Conservation (phyloP, 1,140 invertebrate species). For the Brachionus koreanus region DNA sequence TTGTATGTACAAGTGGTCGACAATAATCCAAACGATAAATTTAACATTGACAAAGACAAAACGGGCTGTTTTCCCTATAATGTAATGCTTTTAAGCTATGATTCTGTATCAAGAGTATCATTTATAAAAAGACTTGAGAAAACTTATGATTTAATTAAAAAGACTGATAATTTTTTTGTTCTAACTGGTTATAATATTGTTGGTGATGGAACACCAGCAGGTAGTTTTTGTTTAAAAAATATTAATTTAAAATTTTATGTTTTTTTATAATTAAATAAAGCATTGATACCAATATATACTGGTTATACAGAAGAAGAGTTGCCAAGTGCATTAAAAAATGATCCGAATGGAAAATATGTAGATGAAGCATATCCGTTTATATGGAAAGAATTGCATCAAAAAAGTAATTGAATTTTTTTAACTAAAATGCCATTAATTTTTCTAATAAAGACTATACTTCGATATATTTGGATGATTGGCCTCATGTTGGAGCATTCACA, state of each 20-base stretch:
- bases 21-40: neutral
- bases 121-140: neutral
- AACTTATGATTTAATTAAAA: neutral
- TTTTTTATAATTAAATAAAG: neutral
- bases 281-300: conserved; percentile 70
- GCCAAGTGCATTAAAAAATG: conserved; percentile 72
- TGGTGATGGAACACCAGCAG: conserved; percentile 79
- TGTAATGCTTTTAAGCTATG: conserved; percentile 19
- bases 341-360: conserved; percentile 66
- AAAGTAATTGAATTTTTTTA: neutral
- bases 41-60: neutral
- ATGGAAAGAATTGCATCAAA: conserved; percentile 49
- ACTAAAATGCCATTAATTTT: neutral
- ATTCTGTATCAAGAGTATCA: conserved; percentile 12
- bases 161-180: neutral
- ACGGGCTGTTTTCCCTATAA: neutral
- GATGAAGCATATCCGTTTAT: conserved; percentile 69
- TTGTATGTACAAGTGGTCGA: conserved; percentile 3
- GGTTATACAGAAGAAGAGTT: conserved; percentile 78
- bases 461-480: conserved; percentile 79
- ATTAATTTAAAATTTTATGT: neutral
- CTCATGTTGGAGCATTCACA: conserved; percentile 78
- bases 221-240: neutral
- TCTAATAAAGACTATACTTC: conserved; percentile 64
- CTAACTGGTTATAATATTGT: conserved; percentile 72